phyloP scores from a whole-genome alignment of 2,113 vertebrate species.

The Globicephala melas region DNA sequence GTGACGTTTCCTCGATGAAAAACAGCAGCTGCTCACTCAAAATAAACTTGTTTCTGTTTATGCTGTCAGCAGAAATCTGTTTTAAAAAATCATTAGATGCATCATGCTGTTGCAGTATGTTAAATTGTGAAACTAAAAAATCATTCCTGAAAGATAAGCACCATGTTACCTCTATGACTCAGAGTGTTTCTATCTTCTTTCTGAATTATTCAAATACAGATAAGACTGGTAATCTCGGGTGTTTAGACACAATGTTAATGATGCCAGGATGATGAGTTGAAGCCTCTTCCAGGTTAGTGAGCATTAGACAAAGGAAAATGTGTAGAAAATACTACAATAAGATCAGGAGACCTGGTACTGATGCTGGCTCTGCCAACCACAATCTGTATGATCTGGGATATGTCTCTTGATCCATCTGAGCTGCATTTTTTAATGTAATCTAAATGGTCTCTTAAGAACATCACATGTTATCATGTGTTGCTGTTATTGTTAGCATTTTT shows the following conservation, averaged over 20 bases:
- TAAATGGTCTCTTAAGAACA: neutral
- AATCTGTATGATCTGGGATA: neutral
- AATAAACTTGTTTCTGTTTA: conserved; percentile 69
- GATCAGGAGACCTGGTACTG: neutral
- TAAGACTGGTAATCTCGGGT: neutral
- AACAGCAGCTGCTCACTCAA: conserved; percentile 76
- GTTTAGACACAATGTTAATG: neutral
- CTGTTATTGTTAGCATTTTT: neutral
- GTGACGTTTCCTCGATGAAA: conserved; percentile 52
- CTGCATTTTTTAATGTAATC: neutral
- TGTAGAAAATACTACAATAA: neutral
- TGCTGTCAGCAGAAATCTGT: conserved; percentile 71
- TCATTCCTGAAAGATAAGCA: neutral
- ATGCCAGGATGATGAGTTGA: neutral
- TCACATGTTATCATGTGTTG: neutral
- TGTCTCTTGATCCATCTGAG: neutral
- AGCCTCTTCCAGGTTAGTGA: neutral
- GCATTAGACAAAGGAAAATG: neutral
- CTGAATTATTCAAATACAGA: conserved; percentile 16
- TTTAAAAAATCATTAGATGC: conserved; percentile 64
- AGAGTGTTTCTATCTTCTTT: neutral
- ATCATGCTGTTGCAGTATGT: conserved; percentile 63
- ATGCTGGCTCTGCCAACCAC: neutral
- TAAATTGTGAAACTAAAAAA: conserved; percentile 50
- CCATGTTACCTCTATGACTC: neutral